Conservation (phyloP, 2,113 vertebrate species). For the Raja brachyura region DNA sequence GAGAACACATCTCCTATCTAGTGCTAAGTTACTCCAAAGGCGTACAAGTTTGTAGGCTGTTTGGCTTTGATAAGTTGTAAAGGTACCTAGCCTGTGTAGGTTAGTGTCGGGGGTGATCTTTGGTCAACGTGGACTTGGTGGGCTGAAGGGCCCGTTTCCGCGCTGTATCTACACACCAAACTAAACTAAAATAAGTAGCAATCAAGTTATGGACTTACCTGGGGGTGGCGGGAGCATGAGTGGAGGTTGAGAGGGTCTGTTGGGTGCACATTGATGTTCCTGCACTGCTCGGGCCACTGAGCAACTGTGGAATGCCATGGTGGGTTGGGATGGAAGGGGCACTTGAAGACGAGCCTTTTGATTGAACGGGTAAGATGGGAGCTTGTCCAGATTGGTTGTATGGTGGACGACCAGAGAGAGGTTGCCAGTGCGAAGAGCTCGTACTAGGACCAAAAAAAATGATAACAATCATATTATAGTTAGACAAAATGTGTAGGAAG, state of each 20-base stretch:
- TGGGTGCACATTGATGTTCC: constrained; percentile 54
- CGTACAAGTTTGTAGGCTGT: too few species aligned
- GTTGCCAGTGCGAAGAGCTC: constrained; percentile 65
- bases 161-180: too few species aligned
- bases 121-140: too few species aligned
- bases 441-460: constrained; percentile 78
- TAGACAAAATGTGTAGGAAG: background rate
- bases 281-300: constrained; percentile 55
- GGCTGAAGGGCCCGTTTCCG: too few species aligned
- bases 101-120: too few species aligned
- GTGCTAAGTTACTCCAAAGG: too few species aligned
- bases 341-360: constrained; percentile 57
- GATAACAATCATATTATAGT: constrained; percentile 42
- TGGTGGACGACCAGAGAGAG: constrained; percentile 48
- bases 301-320: constrained; percentile 50
- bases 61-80: too few species aligned
- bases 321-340: constrained; percentile 62
- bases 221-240: constrained; percentile 67
- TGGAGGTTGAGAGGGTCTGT: constrained; percentile 57
- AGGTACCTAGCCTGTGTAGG: too few species aligned
- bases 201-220: constrained; percentile 61
- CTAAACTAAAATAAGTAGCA: too few species aligned
- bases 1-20: too few species aligned
- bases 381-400: constrained; percentile 53
- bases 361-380: constrained; percentile 59